Evolutionary conservation across 2,113 vertebrate species (phyloP), one percentile per base, ranked within the genome.

Genomic region (Tapirus terrestris): DNA sequence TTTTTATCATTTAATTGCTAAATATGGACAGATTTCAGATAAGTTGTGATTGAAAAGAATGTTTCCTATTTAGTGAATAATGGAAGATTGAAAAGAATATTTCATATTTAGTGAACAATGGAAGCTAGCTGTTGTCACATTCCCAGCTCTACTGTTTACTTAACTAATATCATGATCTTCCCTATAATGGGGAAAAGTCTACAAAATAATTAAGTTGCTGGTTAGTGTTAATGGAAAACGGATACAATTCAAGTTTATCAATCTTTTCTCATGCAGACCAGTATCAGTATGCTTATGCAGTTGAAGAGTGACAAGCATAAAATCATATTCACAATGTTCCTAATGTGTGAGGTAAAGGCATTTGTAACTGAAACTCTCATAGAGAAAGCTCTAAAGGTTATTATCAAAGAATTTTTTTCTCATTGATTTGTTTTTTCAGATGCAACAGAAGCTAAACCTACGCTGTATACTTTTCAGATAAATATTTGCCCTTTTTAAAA

Each of bases 351-450:
- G 48, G 27, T 63, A 70, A 63, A 93, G 31, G 0, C 61, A 63
- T 81, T 96, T 96, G 27, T 93, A 77, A 63, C 25, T 51, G 10
- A 89, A 86, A 0, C 1, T 45, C 9, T 76, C 43, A 83, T 68
- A 48, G 13, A 77, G 53, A 72, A 94, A 51, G 51, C n/a, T 94
- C 36, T 89, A 68, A 84, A 88, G 81, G 39, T 80, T 94, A 56
- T 43, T 89, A 17, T 43, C 80, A 86, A 95, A 93, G 14, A 84
- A 81, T 36, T 61, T 83, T 87, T 87, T 56, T 48, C 29, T 53
- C 25, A 67, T 73, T 77, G 56, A 63, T 83, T 96, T 97, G 20
- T 73, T 61, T 89, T 89, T 92, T 85, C 86, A 76, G 33, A 58
- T 90, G 12, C 45, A 84, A 84, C 18, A 56, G 51, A 80, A 94